Evolutionary conservation across 2,797 vertebrate genomes (phyloP).

Genomic region (Eospalax fontanierii): DNA sequence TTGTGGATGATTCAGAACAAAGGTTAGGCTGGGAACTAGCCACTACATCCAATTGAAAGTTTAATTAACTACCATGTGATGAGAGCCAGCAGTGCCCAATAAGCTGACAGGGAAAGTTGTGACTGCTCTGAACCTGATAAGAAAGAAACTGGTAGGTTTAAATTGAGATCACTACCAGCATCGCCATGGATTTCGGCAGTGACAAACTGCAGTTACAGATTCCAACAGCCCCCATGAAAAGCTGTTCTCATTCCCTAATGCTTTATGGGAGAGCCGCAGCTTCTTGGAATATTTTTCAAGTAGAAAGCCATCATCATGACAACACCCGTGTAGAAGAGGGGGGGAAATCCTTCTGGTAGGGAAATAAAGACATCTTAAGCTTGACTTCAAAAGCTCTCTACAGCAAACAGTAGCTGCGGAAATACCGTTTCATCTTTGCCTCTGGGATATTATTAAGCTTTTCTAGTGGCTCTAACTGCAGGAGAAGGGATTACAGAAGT

Average conservation of each 20-base stretch:
- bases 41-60: slow-evolving; percentile 77
- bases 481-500: slow-evolving; percentile 94
- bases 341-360: slow-evolving; percentile 93
- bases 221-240: slow-evolving; percentile 88
- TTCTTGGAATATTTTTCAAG: slow-evolving; percentile 91
- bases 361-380: slow-evolving; percentile 99
- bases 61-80: slow-evolving; percentile 87
- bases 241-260: slow-evolving; percentile 87
- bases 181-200: slow-evolving; percentile 83
- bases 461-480: slow-evolving; percentile 95
- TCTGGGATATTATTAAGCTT: slow-evolving; percentile 99
- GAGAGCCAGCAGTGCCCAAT: slow-evolving; percentile 68
- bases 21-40: slow-evolving; percentile 40
- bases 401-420: slow-evolving; percentile 97
- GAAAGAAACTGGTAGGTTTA: slow-evolving; percentile 81
- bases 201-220: slow-evolving; percentile 88
- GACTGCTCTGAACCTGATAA: slow-evolving; percentile 82
- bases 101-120: slow-evolving; percentile 65
- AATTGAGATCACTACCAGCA: slow-evolving; percentile 83
- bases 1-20: slow-evolving; percentile 59
- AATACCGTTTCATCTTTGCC: slow-evolving; percentile 98
- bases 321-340: slow-evolving; percentile 88
- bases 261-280: slow-evolving; percentile 87
- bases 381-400: slow-evolving; percentile 97
- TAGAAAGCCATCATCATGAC: slow-evolving; percentile 90